Evolutionary conservation across 2,113 vertebrate species (phyloP), one percentile per base, ranked within the genome.

Genomic region (Gobiocypris rarus): DNA sequence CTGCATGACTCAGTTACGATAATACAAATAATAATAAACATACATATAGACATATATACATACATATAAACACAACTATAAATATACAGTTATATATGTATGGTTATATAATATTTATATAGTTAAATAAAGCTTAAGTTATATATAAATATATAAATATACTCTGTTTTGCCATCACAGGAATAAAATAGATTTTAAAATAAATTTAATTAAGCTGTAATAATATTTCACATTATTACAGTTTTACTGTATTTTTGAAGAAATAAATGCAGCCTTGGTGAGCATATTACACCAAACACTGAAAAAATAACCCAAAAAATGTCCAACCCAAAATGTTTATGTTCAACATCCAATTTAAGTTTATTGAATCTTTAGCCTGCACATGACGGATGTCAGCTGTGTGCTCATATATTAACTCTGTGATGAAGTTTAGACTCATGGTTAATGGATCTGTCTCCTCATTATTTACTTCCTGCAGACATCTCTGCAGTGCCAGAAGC

Each of bases 381-480:
- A 1, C 22, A 76, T 84, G 78, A 84, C 81, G 24, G 63, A 82
- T 82, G 71, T 69, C 65, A 45, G 77, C 83, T 61, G 38, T 41
- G n/a, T 8, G 28, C 82, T 58, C 26, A 86, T 86, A 52, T 71
- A 76, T 84, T 58, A 87, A 31, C 5, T 6, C 28, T 19, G 45
- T 84, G 82, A 63, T 65, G 75, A 84, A 24, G 77, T 61, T 71
- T 38, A 67, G 69, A 75, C 52, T 69, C 24, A 81, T 58, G 50
- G 70, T 76, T 81, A 84, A 87, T 76, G 82, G 61, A 70, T 82
- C 82, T 74, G 50, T 24, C 26, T 56, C 61, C 74, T 76, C 78
- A 76, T 84, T 77, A 84, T 80, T 84, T 71, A 84, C 13, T 22
- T 52, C 43, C 3, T 61, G 14, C 19, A 63, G 26, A 50, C 19